Percentiles rank a stretch among this genome's conserved stretches.
These are phyloP conservation scores for Podarcis cretensis DNA, from an alignment of 2,113 vertebrate species.

Conservation along the genomic window DNA sequence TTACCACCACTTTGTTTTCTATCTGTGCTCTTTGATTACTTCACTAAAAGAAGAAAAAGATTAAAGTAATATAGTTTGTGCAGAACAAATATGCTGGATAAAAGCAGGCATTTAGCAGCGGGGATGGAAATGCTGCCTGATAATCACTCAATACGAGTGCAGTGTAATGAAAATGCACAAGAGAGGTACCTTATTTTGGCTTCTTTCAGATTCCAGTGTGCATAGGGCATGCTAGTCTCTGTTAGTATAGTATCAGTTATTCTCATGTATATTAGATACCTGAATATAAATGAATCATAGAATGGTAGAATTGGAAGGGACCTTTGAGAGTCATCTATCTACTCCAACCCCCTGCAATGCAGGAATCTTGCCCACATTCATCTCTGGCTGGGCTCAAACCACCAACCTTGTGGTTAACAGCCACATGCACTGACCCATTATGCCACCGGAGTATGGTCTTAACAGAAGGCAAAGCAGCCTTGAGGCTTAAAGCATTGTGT, in stretches of 20 bases:
- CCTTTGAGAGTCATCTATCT: no score
- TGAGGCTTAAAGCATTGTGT: no score
- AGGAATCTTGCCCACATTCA: neutral
- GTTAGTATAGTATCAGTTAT: neutral
- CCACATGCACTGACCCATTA: no score
- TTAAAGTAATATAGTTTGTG: neutral
- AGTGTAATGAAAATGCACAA: neutral
- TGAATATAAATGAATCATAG: neutral
- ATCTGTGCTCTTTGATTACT: constrained; percentile 2
- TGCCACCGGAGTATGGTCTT: no score
- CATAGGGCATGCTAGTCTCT: neutral
- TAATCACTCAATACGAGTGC: neutral
- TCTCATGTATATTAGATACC: neutral
- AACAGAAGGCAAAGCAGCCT: no score
- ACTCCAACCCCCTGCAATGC: neutral
- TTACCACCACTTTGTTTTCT: constrained; percentile 5
- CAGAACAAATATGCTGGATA: neutral
- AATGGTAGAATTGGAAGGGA: no score
- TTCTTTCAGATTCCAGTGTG: neutral
- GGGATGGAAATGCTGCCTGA: no score
- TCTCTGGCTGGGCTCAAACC: neutral
- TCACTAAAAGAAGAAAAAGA: constrained; percentile 18
- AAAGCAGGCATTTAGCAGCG: neutral
- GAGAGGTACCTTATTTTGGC: neutral
- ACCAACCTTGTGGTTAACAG: no score